Evolutionary conservation across 2,113 vertebrate species (phyloP).

Genomic region (Channa argus): DNA sequence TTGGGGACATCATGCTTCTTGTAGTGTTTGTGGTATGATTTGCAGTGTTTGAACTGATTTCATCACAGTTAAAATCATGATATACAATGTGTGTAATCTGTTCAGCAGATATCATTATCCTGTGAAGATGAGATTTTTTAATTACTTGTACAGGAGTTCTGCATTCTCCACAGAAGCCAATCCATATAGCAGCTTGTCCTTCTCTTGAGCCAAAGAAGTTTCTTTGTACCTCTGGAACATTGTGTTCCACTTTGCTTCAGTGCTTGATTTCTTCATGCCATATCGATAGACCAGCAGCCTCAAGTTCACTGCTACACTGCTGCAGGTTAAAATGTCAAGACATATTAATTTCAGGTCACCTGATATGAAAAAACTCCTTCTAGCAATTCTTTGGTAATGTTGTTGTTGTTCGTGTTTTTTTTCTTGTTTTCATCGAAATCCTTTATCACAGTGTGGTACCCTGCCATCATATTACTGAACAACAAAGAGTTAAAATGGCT

Average conservation of each 20-base stretch:
- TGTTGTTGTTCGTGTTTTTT: too few relatives aligned
- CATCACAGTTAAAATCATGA: too few relatives aligned
- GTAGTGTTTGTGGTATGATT: too few relatives aligned
- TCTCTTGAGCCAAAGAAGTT: constrained; percentile 92
- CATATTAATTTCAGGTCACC: constrained; percentile 2
- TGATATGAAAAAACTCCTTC: not conserved
- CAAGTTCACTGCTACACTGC: constrained; percentile 88
- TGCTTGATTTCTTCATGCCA: constrained; percentile 91
- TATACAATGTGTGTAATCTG: not conserved
- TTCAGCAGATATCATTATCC: not conserved
- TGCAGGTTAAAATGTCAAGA: constrained; percentile 40
- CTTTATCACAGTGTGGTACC: too few relatives aligned
- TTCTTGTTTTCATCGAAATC: not conserved
- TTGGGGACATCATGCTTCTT: too few relatives aligned
- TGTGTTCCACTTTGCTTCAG: constrained; percentile 83
- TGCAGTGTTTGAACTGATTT: too few relatives aligned
- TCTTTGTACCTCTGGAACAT: constrained; percentile 88
- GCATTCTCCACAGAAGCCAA: constrained; percentile 89
- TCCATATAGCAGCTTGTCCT: constrained; percentile 95
- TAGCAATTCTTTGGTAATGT: not conserved
- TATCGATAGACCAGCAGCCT: constrained; percentile 92
- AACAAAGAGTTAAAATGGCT: too few relatives aligned
- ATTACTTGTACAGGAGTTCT: constrained; percentile 87
- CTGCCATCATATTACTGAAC: too few relatives aligned
- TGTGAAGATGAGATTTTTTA: not conserved